phyloP scores from a whole-genome alignment of 2,797 vertebrate species.

The Poecilia gillii region DNA sequence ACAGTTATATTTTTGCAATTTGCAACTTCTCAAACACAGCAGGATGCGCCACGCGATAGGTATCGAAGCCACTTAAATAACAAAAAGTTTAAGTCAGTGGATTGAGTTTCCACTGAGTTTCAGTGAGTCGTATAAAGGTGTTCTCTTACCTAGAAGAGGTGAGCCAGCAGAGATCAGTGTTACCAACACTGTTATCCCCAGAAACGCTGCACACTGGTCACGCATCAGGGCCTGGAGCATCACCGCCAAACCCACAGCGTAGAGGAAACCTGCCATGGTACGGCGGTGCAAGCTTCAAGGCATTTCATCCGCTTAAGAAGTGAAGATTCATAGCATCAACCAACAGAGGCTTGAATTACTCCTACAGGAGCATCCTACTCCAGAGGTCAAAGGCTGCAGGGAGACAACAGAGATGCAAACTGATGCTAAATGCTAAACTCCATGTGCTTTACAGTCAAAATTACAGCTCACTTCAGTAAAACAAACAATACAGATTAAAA shows the following conservation, averaged over 20 bases:
- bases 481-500: background rate
- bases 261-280: conserved; percentile 76
- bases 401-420: conserved; percentile 42
- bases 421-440: conserved; percentile 8
- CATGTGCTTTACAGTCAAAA: background rate
- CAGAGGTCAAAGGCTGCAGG: conserved; percentile 34
- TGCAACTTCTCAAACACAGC: background rate
- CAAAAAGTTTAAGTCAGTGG: conserved; percentile 30
- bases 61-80: conserved; percentile 28
- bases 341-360: conserved; percentile 21
- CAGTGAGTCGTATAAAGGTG: conserved; percentile 33
- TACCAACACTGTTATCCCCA: conserved; percentile 71
- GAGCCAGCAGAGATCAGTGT: conserved; percentile 69
- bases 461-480: background rate
- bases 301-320: conserved; percentile 68
- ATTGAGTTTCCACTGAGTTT: conserved; percentile 37
- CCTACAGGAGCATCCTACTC: conserved; percentile 34
- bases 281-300: conserved; percentile 65
- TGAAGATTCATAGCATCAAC: conserved; percentile 32
- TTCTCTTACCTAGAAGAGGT: conserved; percentile 80
- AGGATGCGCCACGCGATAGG: background rate
- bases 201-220: conserved; percentile 49
- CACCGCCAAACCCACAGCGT: conserved; percentile 63
- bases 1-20: background rate
- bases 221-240: conserved; percentile 50